Conservation (phyloP, 2,797 vertebrate species). For the Xenops minutus region DNA sequence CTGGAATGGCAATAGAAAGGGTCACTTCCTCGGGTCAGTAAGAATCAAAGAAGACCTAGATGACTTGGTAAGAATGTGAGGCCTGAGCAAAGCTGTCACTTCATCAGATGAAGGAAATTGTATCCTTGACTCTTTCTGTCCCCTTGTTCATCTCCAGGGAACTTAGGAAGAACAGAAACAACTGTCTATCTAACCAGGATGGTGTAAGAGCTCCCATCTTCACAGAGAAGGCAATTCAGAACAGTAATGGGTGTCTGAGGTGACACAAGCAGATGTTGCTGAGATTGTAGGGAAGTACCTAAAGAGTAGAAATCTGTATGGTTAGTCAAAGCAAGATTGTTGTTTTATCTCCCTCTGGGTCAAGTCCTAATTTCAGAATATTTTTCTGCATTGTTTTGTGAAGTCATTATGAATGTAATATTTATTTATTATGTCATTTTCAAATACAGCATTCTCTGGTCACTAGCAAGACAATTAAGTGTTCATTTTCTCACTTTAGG, state of each 20-base stretch:
- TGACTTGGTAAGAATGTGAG: fast-evolving
- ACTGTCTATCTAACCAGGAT: not conserved
- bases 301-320: not conserved
- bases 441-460: not conserved
- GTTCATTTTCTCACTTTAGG: not conserved
- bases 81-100: not conserved
- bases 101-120: not conserved
- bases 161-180: not conserved
- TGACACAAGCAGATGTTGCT: not conserved
- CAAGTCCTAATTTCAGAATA: not conserved
- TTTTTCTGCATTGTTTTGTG: not conserved
- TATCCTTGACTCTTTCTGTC: not conserved
- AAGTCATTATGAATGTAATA: not conserved
- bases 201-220: not conserved
- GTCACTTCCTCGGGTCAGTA: not conserved
- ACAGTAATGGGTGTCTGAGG: not conserved
- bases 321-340: not conserved
- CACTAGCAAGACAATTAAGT: not conserved
- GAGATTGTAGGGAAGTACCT: not conserved
- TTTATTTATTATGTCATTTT: not conserved
- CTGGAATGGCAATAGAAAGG: not conserved
- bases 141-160: not conserved
- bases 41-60: not conserved
- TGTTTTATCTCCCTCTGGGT: not conserved
- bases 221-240: not conserved